Conservation (phyloP, 1,140 invertebrate species). For the Chrysopa pallens region DNA sequence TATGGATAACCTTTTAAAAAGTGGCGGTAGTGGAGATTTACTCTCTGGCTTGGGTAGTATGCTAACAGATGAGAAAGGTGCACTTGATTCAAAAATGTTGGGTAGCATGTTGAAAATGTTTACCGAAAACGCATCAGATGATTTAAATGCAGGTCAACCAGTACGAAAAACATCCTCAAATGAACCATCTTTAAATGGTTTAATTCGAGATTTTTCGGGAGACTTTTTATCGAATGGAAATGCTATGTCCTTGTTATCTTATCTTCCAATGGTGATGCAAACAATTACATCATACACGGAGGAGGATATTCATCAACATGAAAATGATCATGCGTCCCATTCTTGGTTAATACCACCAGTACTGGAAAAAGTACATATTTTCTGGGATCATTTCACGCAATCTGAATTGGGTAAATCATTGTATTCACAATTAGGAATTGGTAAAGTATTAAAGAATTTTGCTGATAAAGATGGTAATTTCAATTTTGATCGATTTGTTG, state of each 20-base stretch:
- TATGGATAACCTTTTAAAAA: constrained; percentile 7
- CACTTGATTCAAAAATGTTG: constrained; percentile 26
- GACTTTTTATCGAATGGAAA: constrained; percentile 11
- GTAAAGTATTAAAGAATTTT: constrained; percentile 39
- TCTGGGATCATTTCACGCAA: constrained; percentile 61
- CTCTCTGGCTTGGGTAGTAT: constrained; percentile 20
- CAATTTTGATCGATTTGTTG: constrained; percentile 48
- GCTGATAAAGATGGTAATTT: constrained; percentile 44
- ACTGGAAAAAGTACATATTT: constrained; percentile 49
- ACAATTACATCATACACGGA: constrained; percentile 31
- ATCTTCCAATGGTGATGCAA: constrained; percentile 43
- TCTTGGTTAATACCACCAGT: constrained; percentile 52
- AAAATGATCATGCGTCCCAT: constrained; percentile 48
- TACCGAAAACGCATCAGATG: constrained; percentile 4
- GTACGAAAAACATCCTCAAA: constrained; percentile 8
- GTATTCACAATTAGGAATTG: constrained; percentile 50
- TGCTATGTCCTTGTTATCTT: constrained; percentile 34
- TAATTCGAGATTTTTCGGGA: not conserved
- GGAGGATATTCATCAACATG: constrained; percentile 28
- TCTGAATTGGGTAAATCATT: constrained; percentile 54
- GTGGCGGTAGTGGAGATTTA: constrained; percentile 18
- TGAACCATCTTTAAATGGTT: not conserved
- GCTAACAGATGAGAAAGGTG: constrained; percentile 7
- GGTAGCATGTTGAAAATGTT: constrained; percentile 26
- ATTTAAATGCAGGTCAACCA: constrained; percentile 7